Evolutionary conservation across 1,140 invertebrate species (phyloP), one percentile per base, ranked within the genome.

Genomic region (Drosophila teissieri): DNA sequence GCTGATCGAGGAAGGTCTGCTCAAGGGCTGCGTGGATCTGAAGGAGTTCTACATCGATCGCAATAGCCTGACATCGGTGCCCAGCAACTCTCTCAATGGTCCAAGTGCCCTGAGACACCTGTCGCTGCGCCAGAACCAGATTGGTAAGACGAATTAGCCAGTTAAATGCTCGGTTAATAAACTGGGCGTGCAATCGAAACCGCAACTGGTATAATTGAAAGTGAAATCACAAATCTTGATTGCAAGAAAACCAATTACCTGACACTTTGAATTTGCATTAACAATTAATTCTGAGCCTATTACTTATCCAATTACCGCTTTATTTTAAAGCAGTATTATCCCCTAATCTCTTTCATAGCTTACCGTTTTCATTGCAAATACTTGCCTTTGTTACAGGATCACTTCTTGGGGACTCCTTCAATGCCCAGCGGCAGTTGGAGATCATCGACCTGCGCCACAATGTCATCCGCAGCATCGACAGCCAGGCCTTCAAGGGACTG

Each of bases 1-100:
- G 73, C 95, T 95, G 1, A 93, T 98, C 15, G 97, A 98, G 82
- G 96, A 97, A 80, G 96, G 96, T 1, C 94, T 98, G 36, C 94
- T 98, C 3, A 96, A 97, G 92, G 96, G 96, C 1, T 97, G 97
- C 80, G 92, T 94, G 8, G 94, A 96, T 76, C 76, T 91, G 0
- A 93, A 98, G 94, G 96, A 97, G 92, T 93, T 98, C 36, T 95
- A 95, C 80, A 92, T 98, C 69, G 95, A 97, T 90, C 93, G 95
- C 49, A 98, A 98, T 91, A 95, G 96, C 85, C 93, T 88, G 48
- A 68, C 76, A 1, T 44, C 76, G 4, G 94, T 97, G n/a, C 97
- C 97, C 4, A 95, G 95, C 6, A 93, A 94, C 12, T 96, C 96
- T 0, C 92, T 98, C 6, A 96, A 97, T 84, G 96, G 96, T 24